A percentile compares a stretch with the other conserved stretches of the same genome.
Conservation (phyloP, 2,113 vertebrate genomes). For the Varanus komodoensis region DNA sequence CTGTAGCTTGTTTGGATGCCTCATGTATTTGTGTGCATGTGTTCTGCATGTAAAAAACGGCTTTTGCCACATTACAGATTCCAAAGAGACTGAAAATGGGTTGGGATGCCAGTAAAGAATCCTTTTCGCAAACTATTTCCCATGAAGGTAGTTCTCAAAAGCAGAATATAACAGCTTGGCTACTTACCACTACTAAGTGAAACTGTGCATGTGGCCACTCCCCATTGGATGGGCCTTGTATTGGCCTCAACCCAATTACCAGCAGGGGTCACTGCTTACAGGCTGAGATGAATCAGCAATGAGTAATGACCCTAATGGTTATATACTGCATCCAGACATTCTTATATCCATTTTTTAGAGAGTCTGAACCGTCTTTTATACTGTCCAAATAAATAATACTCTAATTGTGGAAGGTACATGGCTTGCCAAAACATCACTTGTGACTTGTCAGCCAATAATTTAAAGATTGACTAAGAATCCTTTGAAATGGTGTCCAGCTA, state of each 20-base stretch:
- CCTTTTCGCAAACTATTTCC: not conserved
- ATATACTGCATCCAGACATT: not conserved
- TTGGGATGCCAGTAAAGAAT: not conserved
- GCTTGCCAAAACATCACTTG: not conserved
- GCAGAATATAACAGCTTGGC: not conserved
- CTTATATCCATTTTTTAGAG: not conserved
- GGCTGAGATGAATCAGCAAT: not conserved
- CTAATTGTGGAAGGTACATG: not conserved
- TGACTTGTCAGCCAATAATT: not conserved
- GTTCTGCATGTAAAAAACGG: not conserved
- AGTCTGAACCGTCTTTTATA: not conserved
- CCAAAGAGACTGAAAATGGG: not conserved
- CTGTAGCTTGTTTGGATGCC: not conserved
- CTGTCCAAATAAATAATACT: not conserved
- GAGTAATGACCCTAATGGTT: not conserved
- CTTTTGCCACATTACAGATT: not conserved
- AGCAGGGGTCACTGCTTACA: not conserved
- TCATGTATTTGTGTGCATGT: not conserved
- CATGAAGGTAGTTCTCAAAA: not conserved
- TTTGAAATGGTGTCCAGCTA: not conserved
- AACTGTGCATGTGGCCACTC: not conserved
- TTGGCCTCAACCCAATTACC: not conserved
- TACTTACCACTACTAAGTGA: not conserved
- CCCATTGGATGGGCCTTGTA: not conserved
- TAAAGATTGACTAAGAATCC: not conserved